phyloP scores from a whole-genome alignment of 2,888 invertebrate genomes.

The Aleiodes leptofemur region DNA sequence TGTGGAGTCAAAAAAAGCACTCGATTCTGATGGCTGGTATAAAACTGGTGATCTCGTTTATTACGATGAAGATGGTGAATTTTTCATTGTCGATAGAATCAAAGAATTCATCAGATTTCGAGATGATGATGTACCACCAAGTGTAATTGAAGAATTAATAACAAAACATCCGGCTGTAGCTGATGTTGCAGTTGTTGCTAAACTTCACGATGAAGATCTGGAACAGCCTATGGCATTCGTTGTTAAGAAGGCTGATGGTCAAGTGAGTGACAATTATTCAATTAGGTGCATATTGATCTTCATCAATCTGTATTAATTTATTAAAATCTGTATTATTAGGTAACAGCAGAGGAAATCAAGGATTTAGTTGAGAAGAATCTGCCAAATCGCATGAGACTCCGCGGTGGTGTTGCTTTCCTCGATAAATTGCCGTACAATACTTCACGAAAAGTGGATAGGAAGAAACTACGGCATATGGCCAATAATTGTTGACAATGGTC shows the following conservation, averaged over 20 bases:
- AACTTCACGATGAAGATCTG: conserved; percentile 63
- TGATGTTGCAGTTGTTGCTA: conserved; percentile 66
- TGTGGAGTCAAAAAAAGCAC: conserved; percentile 50
- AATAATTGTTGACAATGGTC: neutral
- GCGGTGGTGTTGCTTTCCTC: conserved; percentile 66
- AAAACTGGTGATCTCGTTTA: conserved; percentile 66
- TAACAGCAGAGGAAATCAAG: conserved; percentile 64
- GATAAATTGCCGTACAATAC: conserved; percentile 63
- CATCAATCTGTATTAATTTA: neutral
- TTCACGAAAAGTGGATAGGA: conserved; percentile 62
- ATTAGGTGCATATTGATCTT: neutral
- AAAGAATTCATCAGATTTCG: conserved; percentile 68
- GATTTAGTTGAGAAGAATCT: conserved; percentile 58
- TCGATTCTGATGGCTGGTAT: conserved; percentile 57
- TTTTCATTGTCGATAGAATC: conserved; percentile 68
- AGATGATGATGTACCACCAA: conserved; percentile 67
- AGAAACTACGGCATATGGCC: conserved; percentile 7
- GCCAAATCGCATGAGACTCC: conserved; percentile 60
- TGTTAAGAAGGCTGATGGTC: conserved; percentile 45
- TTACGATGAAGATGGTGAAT: conserved; percentile 62
- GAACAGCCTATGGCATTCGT: conserved; percentile 69
- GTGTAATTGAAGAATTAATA: conserved; percentile 65
- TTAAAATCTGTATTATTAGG: conserved; percentile 52
- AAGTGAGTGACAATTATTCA: conserved; percentile 33
- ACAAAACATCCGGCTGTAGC: conserved; percentile 62